Base-by-base conservation (phyloP, 53 echinoderm and acorn worm genomes). In the Holothuria leucospilota region DNA sequence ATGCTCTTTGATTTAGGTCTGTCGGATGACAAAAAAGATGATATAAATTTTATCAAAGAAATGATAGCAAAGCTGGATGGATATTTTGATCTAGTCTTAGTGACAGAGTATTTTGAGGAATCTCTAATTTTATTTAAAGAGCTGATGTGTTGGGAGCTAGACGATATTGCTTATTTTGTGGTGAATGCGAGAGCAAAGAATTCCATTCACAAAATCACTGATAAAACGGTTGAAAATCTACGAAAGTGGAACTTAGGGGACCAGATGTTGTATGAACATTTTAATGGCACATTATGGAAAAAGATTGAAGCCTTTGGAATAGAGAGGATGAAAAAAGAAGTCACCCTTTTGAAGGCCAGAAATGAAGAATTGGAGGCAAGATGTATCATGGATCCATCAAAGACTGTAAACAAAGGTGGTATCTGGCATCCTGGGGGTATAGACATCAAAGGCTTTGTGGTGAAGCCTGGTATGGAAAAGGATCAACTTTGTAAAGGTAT, bases 91-190 rank as follows among this genome's bases (percentile, higher is more conserved):
- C 62, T 99, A 51, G 95, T 99, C 23, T 93, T 99, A 92, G 75
- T 99, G 38, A 95, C 95, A 0, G 99, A 99, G 71, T 91, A 95
- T 64, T 95, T 99, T 68, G 89, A 95, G 2, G 99, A 99, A 70
- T 92, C 94, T 7, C 53, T 99, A 72, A 92, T 99, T 21, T 86
- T 99, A 23, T 85, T 99, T 8, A 90, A 90, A 23, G 87, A 99
- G 1, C 81, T 99, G 56, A 88, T 99, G 92, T 99, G 99, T 77
- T 97, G 95, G 93, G 82, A 91, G 26, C 72, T 87, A 13, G 90
- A 95, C n/a, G 97, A 95, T 62, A 90, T 97, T 21, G 92, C 88
- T 0, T 93, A 82, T 39, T 93, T 97, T 29, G 87, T 89, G 39
- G 82, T 97, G 26, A 97, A 97, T 68, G 93, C 95, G 8, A 85